phyloP scores from a whole-genome alignment of 2,797 vertebrate genomes.

The Hemitrygon akajei region DNA sequence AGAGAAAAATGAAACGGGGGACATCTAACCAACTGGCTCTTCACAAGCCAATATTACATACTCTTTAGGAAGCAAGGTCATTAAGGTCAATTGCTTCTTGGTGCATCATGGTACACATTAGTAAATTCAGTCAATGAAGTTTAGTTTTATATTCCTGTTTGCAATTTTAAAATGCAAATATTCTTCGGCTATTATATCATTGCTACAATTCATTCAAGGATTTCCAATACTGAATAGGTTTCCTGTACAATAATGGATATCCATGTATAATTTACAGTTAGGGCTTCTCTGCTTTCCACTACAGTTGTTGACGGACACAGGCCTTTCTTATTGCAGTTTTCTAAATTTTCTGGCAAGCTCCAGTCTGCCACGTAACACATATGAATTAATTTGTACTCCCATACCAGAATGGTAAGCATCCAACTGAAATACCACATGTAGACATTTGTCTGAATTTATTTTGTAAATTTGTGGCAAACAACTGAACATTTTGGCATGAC shows the following conservation, averaged over 20 bases:
- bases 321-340: neutral
- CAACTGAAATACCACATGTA: neutral
- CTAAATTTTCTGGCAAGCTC: neutral
- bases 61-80: too few relatives aligned
- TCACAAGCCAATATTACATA: too few relatives aligned
- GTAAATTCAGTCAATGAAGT: neutral
- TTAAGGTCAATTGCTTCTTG: neutral
- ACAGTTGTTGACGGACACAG: neutral
- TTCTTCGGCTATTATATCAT: neutral
- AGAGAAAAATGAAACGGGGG: too few relatives aligned
- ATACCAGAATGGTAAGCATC: neutral
- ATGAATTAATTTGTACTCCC: neutral
- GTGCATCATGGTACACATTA: neutral
- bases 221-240: neutral
- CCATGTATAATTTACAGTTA: neutral
- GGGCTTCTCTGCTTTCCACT: neutral
- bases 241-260: neutral
- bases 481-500: neutral
- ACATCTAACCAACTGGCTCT: too few relatives aligned
- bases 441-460: neutral
- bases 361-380: neutral
- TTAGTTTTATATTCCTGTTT: neutral
- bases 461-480: neutral
- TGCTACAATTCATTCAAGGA: neutral
- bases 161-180: neutral